Percentiles rank a stretch among this genome's conserved stretches.
Conservation (phyloP, 2,888 invertebrate species). For the Campopleginae sp. region DNA sequence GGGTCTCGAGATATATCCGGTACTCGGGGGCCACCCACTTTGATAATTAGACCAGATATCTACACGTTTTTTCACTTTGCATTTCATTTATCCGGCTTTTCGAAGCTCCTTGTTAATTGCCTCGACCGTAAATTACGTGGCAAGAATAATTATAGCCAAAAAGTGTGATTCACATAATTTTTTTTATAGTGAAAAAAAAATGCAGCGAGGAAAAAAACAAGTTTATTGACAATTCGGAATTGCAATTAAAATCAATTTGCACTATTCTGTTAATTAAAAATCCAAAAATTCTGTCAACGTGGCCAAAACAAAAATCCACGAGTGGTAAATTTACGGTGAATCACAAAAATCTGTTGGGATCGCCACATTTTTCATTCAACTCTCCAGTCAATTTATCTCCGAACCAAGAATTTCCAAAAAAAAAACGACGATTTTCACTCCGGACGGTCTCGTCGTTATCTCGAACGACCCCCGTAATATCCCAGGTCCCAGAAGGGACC, state of each 20-base stretch:
- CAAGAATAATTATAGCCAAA: neutral
- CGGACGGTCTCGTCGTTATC: conserved; percentile 3
- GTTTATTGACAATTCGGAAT: neutral
- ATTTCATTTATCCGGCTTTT: conserved; percentile 20
- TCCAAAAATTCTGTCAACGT: neutral
- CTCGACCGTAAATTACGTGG: neutral
- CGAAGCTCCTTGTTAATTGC: conserved; percentile 36
- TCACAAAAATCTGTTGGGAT: neutral
- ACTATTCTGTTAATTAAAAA: neutral
- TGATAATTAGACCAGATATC: conserved; percentile 35
- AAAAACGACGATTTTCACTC: conserved; percentile 29
- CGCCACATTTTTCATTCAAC: neutral
- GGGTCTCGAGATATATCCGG: conserved; percentile 54
- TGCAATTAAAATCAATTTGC: neutral
- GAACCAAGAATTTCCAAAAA: neutral
- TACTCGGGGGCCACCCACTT: conserved; percentile 54
- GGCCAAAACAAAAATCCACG: neutral
- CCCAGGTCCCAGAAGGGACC: neutral
- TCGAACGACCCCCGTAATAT: neutral
- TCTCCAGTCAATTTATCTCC: neutral
- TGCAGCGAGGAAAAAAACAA: neutral
- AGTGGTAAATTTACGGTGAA: neutral
- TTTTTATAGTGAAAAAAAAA: neutral
- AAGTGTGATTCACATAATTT: neutral
- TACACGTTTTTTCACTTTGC: conserved; percentile 44